These are phyloP conservation scores for Lasioglossum lativentre DNA, from an alignment of 2,888 invertebrate species.

Conservation along the genomic window DNA sequence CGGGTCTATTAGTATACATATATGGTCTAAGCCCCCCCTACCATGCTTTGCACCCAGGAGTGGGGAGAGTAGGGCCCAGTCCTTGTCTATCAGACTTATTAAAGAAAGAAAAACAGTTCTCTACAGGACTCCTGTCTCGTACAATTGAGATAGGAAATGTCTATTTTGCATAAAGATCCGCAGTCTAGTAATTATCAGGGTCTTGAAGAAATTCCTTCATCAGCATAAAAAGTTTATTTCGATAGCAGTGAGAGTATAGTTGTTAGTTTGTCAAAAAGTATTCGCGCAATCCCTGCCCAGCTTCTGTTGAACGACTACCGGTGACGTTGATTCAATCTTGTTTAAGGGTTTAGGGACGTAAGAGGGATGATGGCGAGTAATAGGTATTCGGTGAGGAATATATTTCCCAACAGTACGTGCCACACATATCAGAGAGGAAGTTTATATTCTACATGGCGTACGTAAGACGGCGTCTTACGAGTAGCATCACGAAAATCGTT, in stretches of 20 bases:
- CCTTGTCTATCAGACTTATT: too few relatives aligned
- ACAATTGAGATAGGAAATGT: too few relatives aligned
- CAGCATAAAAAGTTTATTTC: neutral
- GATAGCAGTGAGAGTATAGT: too few relatives aligned
- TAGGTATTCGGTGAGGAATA: slow-evolving; percentile 71
- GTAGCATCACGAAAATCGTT: slow-evolving; percentile 19
- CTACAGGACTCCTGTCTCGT: too few relatives aligned
- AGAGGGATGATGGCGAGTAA: slow-evolving; percentile 67
- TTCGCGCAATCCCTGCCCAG: neutral
- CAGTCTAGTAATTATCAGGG: too few relatives aligned
- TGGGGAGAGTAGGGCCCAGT: too few relatives aligned
- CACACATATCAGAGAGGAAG: slow-evolving; percentile 67
- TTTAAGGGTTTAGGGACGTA: slow-evolving; percentile 56
- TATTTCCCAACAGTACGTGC: slow-evolving; percentile 77
- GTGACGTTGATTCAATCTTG: slow-evolving; percentile 73
- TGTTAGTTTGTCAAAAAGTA: neutral
- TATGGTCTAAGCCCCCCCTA: too few relatives aligned
- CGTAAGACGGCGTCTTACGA: slow-evolving; percentile 73
- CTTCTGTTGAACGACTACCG: slow-evolving; percentile 16
- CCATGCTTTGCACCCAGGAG: too few relatives aligned
- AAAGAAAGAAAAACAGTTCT: too few relatives aligned
- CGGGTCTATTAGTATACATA: too few relatives aligned
- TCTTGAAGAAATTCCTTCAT: too few relatives aligned
- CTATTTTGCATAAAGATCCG: too few relatives aligned
- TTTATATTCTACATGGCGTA: slow-evolving; percentile 73